These are phyloP conservation scores for Arrhamphus sclerolepis DNA, from an alignment of 2,797 vertebrate species.

Conservation along the genomic window DNA sequence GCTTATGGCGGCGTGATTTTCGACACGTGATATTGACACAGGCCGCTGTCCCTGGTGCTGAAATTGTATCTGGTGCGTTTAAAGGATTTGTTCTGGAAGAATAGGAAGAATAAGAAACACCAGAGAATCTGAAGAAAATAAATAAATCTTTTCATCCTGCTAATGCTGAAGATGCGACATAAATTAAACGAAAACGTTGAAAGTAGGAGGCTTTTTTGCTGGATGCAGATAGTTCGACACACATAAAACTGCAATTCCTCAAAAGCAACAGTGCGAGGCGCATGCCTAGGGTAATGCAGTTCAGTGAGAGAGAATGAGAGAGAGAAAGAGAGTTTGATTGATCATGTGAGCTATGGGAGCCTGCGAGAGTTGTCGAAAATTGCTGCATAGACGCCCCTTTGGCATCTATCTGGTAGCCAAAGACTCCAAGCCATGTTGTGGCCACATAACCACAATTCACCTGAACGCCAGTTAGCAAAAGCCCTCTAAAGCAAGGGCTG, in stretches of 20 bases:
- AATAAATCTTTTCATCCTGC: not conserved
- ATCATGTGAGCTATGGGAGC: conserved; percentile 79
- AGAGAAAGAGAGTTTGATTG: conserved; percentile 78
- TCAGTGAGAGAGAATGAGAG: conserved; percentile 59
- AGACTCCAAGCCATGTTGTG: conserved; percentile 62
- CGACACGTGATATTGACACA: conserved; percentile 54
- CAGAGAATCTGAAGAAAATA: not conserved
- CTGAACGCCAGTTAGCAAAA: conserved; percentile 37
- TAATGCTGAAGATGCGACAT: not conserved
- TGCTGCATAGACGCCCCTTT: conserved; percentile 83
- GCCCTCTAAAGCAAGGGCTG: conserved; percentile 25
- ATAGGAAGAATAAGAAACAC: not conserved
- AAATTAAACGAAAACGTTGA: conserved; percentile 2
- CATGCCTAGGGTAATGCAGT: conserved; percentile 69
- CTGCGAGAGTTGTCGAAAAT: conserved; percentile 80
- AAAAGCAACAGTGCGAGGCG: conserved; percentile 79
- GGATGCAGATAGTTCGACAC: conserved; percentile 62
- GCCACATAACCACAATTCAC: conserved; percentile 41
- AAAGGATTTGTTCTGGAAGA: not conserved
- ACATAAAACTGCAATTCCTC: conserved; percentile 73
- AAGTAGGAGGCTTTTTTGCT: conserved; percentile 47
- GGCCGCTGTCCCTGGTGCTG: conserved; percentile 81
- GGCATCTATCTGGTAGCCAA: conserved; percentile 70
- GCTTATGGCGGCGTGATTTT: conserved; percentile 59
- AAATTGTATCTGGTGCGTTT: conserved; percentile 40